These are phyloP conservation scores for Taxidea taxus DNA, from an alignment of 2,113 vertebrate genomes.

Conservation along the genomic window DNA sequence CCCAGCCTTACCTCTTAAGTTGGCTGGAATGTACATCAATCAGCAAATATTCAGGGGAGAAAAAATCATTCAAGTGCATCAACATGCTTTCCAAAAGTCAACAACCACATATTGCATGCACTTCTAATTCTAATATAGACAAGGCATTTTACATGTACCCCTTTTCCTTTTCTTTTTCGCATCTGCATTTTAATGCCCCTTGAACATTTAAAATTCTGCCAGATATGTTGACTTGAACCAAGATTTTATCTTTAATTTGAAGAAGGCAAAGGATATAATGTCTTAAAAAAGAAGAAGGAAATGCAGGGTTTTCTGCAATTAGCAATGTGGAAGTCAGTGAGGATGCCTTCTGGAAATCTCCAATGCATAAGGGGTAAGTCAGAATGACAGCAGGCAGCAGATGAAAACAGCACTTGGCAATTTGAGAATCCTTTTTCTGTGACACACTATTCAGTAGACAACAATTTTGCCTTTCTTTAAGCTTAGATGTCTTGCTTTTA, in stretches of 20 bases:
- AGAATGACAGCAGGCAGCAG: constrained; percentile 54
- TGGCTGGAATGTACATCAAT: not conserved
- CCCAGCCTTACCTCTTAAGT: not conserved
- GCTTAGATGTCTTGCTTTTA: constrained; percentile 6
- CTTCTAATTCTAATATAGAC: not conserved
- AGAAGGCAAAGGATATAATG: not conserved
- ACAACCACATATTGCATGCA: not conserved
- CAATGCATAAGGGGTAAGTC: not conserved
- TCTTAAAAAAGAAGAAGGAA: constrained; percentile 11
- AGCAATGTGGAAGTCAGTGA: not conserved
- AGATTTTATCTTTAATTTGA: constrained; percentile 24
- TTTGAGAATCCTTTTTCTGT: not conserved
- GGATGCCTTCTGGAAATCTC: constrained; percentile 54
- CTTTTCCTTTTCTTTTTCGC: not conserved
- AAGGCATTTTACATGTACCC: not conserved
- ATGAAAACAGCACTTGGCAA: not conserved
- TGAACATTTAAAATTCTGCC: not conserved
- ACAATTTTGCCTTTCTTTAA: constrained; percentile 34
- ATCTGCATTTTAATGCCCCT: not conserved
- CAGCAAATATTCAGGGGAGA: not conserved
- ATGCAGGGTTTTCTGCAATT: not conserved
- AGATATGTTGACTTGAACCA: not conserved
- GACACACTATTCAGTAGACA: not conserved
- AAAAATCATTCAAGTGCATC: not conserved
- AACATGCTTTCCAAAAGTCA: not conserved